Evolutionary conservation across 2,113 vertebrate species (phyloP).

Genomic region (Parotia lawesii): DNA sequence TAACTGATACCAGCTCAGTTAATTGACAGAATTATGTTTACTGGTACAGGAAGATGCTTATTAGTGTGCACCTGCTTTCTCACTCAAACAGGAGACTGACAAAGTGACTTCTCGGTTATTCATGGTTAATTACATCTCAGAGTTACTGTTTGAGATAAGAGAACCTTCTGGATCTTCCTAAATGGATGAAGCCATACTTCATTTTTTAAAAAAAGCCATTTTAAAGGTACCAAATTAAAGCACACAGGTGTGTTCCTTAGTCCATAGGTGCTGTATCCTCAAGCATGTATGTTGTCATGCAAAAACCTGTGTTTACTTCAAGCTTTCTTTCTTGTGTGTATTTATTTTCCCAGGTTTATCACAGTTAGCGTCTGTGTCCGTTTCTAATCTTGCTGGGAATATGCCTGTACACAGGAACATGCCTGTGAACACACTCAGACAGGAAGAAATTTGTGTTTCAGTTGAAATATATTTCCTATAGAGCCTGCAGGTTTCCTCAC

Average conservation of each 20-base stretch:
- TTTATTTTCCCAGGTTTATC: constrained; percentile 53
- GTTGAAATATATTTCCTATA: constrained; percentile 3
- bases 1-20: not conserved
- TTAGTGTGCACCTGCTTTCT: not conserved
- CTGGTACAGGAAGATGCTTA: not conserved
- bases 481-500: constrained; percentile 3
- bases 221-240: not conserved
- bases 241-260: not conserved
- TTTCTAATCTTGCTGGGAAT: constrained; percentile 23
- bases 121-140: not conserved
- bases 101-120: not conserved
- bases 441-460: not conserved
- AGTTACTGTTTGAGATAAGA: not conserved
- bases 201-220: not conserved
- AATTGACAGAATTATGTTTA: not conserved
- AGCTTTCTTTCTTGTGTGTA: not conserved
- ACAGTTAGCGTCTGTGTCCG: constrained; percentile 33
- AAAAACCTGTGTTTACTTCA: constrained; percentile 1
- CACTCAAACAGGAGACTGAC: not conserved
- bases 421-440: not conserved
- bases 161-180: not conserved
- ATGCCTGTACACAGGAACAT: constrained; percentile 14
- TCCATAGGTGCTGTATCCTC: not conserved
- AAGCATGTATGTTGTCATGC: not conserved
- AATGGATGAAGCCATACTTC: not conserved